Base-by-base conservation (phyloP, 2,797 vertebrate genomes). In the Mustela erminea region DNA sequence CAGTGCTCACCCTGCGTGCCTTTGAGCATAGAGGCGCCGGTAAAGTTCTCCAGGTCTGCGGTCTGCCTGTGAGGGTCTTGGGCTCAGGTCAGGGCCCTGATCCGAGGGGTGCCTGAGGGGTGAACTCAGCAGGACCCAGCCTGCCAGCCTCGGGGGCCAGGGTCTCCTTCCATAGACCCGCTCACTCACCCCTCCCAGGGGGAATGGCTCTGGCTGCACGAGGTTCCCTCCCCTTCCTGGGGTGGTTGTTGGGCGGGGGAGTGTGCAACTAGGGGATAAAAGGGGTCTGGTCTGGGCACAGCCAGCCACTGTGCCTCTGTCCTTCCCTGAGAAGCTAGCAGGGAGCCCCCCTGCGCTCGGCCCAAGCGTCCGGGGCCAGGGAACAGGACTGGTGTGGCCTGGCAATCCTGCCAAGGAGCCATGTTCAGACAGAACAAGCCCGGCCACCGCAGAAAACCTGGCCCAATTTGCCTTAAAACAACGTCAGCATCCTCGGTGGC, bases 221-320 rank as follows among this genome's bases (percentile, higher is more conserved):
- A 6, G 25, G 15, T 1, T 3, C 27, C 52, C 52, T 32, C n/a
- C 58, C 14, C 1, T 5, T 21, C 25, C 8, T 0, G 0, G 7
- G 7, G 9, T 35, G 23, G 25, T 12, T 21, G 68, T 0, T 52
- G 49, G 52, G 52, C 15, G 10, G 18, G 0, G 29, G 29, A 17
- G 25, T 29, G 11, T 13, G 9, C 10, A 25, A 49, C 29, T 6
- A 13, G 52, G 56, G 38, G 7, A 77, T 58, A 1, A 85, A 86
- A 74, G 54, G 23, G 41, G 38, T 14, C 43, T 4, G 46, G 23
- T 49, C 60, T 18, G 89, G 66, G 80, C 62, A 29, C 78, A 52
- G 35, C 21, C 56, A 49, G 83, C 21, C n/a, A 38, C 9, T 5
- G 3, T 3, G 12, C 38, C 25, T 88, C 32, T 4, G 0, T 49